Conservation (phyloP, 2,113 vertebrate species). For the Stictonetta naevosa region DNA sequence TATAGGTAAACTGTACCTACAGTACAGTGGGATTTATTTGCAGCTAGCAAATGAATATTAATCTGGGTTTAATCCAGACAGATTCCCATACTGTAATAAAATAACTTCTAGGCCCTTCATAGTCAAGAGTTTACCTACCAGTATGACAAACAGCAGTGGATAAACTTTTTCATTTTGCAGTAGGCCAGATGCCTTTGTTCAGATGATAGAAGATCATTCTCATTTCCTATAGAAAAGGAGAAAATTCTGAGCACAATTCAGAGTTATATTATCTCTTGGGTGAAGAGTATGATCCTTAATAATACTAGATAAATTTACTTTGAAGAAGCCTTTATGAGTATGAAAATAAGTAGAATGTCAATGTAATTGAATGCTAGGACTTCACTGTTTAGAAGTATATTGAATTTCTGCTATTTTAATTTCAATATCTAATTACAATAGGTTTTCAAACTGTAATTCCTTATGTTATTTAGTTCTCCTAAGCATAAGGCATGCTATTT, state of each 20-base stretch:
- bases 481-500: background rate
- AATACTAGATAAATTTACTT: constrained; percentile 7
- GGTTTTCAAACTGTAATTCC: constrained; percentile 1
- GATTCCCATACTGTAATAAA: background rate
- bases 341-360: background rate
- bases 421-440: background rate
- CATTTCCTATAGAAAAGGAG: background rate
- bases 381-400: background rate
- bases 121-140: background rate
- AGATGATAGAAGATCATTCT: background rate
- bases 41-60: constrained; percentile 16
- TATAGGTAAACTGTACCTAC: constrained; percentile 73
- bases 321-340: background rate
- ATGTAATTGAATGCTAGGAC: background rate
- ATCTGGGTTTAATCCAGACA: constrained; percentile 19
- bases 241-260: background rate
- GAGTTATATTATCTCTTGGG: background rate
- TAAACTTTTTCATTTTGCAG: background rate
- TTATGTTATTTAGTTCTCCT: background rate
- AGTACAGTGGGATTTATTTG: constrained; percentile 40
- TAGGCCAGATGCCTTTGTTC: constrained; percentile 15
- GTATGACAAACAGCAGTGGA: background rate
- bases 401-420: constrained; percentile 1
- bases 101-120: background rate
- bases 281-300: background rate